phyloP scores from a whole-genome alignment of 92 coral and sea anemone genomes.

The Diadumene lineata region DNA sequence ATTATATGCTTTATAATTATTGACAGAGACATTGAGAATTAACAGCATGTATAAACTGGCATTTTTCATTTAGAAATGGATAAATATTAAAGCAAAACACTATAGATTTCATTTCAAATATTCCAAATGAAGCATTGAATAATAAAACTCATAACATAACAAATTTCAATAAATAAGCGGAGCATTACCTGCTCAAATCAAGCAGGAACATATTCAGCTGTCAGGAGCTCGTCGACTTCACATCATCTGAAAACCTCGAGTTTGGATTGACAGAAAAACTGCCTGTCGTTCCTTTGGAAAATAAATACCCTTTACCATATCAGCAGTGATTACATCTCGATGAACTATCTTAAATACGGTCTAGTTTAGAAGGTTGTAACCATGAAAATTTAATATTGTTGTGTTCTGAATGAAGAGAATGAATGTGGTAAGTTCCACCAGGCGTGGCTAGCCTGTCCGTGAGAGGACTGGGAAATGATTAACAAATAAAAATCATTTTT shows the following conservation, averaged over 20 bases:
- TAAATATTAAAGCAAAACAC: background rate
- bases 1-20: too few relatives aligned
- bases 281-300: too few relatives aligned
- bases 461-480: conserved; percentile 1
- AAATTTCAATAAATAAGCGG: background rate
- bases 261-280: background rate
- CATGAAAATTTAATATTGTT: conserved; percentile 4
- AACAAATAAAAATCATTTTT: too few relatives aligned
- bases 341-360: background rate
- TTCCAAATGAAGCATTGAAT: background rate
- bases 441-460: conserved; percentile 3
- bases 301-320: too few relatives aligned
- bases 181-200: conserved; percentile 2
- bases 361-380: background rate
- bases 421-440: background rate
- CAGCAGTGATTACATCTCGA: background rate
- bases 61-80: background rate
- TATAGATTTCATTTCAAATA: background rate
- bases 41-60: too few relatives aligned
- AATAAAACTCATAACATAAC: background rate
- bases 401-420: background rate
- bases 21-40: too few relatives aligned
- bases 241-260: background rate
- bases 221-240: background rate
- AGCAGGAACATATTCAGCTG: background rate